Conservation (phyloP, 37 sponge, comb jelly and placozoan genomes). For the Beroe ovata region DNA sequence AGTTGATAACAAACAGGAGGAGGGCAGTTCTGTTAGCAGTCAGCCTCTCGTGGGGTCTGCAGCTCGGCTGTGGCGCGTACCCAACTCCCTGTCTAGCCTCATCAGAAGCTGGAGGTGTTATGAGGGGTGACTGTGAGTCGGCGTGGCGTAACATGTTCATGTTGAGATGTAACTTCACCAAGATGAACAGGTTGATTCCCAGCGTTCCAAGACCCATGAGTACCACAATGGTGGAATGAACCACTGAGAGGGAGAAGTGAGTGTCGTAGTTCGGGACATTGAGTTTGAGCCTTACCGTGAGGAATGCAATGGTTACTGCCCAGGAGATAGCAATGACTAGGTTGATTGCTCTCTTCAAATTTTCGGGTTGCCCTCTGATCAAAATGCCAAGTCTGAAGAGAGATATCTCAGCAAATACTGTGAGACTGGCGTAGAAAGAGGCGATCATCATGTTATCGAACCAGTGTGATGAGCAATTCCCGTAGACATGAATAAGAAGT, state of each 20-base stretch:
- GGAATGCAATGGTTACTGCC: neutral
- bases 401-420: neutral
- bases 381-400: neutral
- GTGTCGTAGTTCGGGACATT: neutral
- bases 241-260: neutral
- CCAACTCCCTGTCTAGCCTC: too few relatives aligned
- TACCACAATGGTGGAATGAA: neutral
- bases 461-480: neutral
- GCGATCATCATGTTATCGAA: neutral
- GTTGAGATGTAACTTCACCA: neutral
- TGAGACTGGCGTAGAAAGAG: constrained; percentile 11
- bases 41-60: too few relatives aligned
- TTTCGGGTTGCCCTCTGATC: neutral
- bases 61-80: too few relatives aligned
- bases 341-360: neutral
- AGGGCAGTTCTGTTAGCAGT: constrained; percentile 20
- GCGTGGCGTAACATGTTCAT: too few relatives aligned
- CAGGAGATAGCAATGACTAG: neutral
- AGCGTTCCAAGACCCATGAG: neutral
- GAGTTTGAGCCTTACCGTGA: neutral
- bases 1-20: constrained; percentile 14
- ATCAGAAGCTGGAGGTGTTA: too few relatives aligned
- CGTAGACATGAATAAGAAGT: neutral
- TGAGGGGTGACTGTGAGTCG: too few relatives aligned
- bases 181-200: constrained; percentile 7